phyloP scores from a whole-genome alignment of 2,888 invertebrate species.

The Agapetus fuscipes region DNA sequence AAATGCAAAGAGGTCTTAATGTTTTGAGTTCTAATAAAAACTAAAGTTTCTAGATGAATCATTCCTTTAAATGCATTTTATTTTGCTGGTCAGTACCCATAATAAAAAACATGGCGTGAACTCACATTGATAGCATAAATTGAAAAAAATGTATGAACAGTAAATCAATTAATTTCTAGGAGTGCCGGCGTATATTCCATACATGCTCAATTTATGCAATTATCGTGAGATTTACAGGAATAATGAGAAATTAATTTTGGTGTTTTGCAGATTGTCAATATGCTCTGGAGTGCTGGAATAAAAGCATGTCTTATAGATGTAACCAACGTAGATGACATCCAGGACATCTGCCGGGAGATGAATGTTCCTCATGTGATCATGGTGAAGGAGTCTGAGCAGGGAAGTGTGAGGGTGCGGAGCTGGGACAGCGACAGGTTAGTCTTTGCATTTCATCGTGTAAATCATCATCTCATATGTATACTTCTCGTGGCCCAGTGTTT shows the following conservation, averaged over 20 bases:
- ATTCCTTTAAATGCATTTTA: too few relatives aligned
- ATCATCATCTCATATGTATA: neutral
- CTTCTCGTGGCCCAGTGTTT: neutral
- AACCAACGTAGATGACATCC: conserved; percentile 53
- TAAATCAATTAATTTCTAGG: too few relatives aligned
- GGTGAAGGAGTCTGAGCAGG: conserved; percentile 50
- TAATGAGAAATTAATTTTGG: neutral
- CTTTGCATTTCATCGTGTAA: neutral
- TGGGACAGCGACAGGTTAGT: conserved; percentile 49
- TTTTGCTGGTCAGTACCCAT: too few relatives aligned
- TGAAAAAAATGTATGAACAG: too few relatives aligned
- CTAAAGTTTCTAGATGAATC: too few relatives aligned
- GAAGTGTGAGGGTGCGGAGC: conserved; percentile 44
- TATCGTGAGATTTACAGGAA: neutral
- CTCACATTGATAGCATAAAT: too few relatives aligned
- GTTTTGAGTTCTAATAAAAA: too few relatives aligned
- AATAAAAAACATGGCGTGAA: too few relatives aligned
- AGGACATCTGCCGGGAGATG: conserved; percentile 48
- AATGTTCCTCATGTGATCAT: conserved; percentile 56
- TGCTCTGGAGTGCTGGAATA: conserved; percentile 65
- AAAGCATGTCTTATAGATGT: conserved; percentile 53
- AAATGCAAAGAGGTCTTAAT: too few relatives aligned
- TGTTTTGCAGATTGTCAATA: conserved; percentile 37
- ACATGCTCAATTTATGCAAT: too few relatives aligned
- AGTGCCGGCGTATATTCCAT: too few relatives aligned